Conservation (phyloP, 2,797 vertebrate species). For the Spizella passerina region DNA sequence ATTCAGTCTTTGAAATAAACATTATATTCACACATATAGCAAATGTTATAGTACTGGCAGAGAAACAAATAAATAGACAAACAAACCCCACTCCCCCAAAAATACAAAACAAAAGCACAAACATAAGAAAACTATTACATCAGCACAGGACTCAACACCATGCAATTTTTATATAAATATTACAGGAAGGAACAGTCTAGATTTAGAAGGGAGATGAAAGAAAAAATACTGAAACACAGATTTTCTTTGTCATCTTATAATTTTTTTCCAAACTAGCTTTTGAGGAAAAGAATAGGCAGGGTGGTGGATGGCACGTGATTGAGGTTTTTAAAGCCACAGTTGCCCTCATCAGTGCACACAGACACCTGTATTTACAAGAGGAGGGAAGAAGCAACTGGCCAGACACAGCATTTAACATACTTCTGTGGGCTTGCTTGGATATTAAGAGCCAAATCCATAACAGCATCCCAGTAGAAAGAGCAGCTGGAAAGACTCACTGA, state of each 20-base stretch:
- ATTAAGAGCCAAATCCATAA: neutral
- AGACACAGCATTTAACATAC: neutral
- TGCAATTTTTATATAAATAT: neutral
- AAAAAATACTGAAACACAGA: neutral
- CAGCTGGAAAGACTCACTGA: neutral
- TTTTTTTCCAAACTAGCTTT: neutral
- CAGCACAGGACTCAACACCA: neutral
- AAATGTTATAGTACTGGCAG: neutral
- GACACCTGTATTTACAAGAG: neutral
- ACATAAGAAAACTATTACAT: neutral
- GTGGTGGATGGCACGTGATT: neutral
- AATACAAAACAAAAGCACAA: neutral
- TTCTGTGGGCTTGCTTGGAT: neutral
- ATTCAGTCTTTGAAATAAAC: neutral
- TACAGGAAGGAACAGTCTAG: neutral
- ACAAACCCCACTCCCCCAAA: neutral
- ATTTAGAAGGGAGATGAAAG: neutral
- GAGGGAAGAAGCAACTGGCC: neutral
- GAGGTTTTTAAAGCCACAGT: neutral
- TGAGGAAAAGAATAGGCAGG: neutral
- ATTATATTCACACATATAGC: neutral
- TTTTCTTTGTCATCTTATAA: neutral
- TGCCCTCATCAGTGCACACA: neutral
- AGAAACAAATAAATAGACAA: neutral
- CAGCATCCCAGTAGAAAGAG: neutral